Evolutionary conservation across 2,797 vertebrate genomes (phyloP), one percentile per base, ranked within the genome.

Genomic region (Champsocephalus esox): DNA sequence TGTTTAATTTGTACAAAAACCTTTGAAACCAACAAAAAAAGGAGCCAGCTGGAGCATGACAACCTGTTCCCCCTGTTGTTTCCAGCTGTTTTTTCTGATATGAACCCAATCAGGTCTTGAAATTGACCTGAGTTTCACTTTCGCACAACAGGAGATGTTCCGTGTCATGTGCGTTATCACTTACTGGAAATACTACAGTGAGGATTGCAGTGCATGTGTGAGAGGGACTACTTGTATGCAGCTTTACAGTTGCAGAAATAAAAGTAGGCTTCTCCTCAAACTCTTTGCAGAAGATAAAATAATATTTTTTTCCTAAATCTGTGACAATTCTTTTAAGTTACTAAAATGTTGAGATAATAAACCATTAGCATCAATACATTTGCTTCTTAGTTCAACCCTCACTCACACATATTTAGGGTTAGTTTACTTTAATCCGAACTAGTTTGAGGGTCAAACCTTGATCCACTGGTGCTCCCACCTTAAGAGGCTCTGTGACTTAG

Each of bases 401-500:
- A 11, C n/a, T n/a, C 51, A 75, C 24, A 19, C 50, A 58, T 14
- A 70, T 3, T 49, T 48, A 63, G 48, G 57, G 52, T 43, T 32
- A 41, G 3, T 64, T 74, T 12, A 55, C 38, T 63, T 54, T 54
- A 57, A 64, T 48, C 45, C 67, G 62, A 73, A 70, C 14, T 21
- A 45, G 61, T 75, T 70, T 62, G 46, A 48, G 38, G 57, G 68
- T 76, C 75, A 80, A 65, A 83, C 50, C 54, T 56, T 74, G 51
- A 78, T 82, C 66, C 67, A 34, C 34, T 13, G 55, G 62, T 3
- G 4, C 52, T 79, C 17, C 50, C 38, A 64, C 49, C 19, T 5
- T 62, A 45, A 78, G 68, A 50, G 24, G 58, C 75, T 74, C 71
- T 83, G 70, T 70, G 66, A 75, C 65, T 70, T 49, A 57, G 79